These are phyloP conservation scores for Cosmorhoe ocellata DNA, from an alignment of 2,888 invertebrate species.

Conservation along the genomic window DNA sequence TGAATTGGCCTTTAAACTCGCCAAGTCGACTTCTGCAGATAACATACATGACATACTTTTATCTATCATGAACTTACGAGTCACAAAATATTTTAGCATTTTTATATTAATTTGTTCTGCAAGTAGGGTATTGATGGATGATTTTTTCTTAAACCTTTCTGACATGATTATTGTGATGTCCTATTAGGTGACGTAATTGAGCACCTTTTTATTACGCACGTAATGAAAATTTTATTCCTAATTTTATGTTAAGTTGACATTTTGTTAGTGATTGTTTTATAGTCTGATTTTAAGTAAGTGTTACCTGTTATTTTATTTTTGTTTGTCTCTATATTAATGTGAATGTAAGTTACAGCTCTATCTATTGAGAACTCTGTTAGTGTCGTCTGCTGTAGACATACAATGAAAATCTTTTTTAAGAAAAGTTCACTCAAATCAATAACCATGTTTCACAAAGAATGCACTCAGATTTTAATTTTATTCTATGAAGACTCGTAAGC, in stretches of 20 bases:
- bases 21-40: conserved; percentile 2
- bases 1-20: conserved; percentile 9
- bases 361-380: conserved; percentile 26
- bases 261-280: conserved; percentile 68
- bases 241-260: conserved; percentile 59
- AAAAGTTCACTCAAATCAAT: neutral
- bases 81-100: conserved; percentile 12
- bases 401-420: neutral
- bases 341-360: conserved; percentile 18
- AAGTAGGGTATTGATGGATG: conserved; percentile 24
- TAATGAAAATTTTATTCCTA: conserved; percentile 53
- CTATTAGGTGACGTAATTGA: conserved; percentile 29
- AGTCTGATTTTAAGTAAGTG: conserved; percentile 72
- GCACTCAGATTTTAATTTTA: too few species aligned
- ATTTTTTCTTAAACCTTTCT: conserved; percentile 19
- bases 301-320: conserved; percentile 68
- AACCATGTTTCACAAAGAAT: too few species aligned
- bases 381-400: conserved; percentile 10
- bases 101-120: conserved; percentile 24
- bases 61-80: neutral
- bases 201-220: conserved; percentile 69
- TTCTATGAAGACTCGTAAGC: too few species aligned
- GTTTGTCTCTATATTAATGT: conserved; percentile 36
- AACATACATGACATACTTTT: too few species aligned
- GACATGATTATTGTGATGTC: conserved; percentile 26